These are phyloP conservation scores for Plotosus lineatus DNA, from an alignment of 2,113 vertebrate genomes.

Conservation along the genomic window DNA sequence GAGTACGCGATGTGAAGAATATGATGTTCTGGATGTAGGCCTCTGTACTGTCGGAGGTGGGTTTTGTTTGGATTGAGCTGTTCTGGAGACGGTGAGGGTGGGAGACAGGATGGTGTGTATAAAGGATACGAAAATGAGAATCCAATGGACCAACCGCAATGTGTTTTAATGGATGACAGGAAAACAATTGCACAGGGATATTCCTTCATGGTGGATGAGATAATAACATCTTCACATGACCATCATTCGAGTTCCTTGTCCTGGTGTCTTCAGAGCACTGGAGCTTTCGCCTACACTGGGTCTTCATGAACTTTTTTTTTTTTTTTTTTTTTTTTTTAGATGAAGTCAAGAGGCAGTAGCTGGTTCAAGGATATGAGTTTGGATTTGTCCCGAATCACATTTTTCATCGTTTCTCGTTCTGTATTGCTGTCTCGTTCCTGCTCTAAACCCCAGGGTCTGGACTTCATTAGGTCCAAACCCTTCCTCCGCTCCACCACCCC, in stretches of 20 bases:
- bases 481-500: not conserved
- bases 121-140: not conserved
- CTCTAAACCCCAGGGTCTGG: constrained; percentile 52
- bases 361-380: not conserved
- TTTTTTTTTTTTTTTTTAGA: no score
- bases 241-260: not conserved
- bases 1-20: no score
- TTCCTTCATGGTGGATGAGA: no score
- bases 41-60: not conserved
- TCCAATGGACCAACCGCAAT: not conserved
- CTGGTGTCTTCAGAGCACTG: not conserved
- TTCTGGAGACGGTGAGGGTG: not conserved
- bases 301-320: not conserved
- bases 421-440: not conserved
- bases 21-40: not conserved
- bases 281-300: not conserved
- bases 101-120: not conserved
- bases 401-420: not conserved
- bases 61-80: not conserved
- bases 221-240: no score
- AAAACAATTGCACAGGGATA: no score
- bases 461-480: constrained; percentile 51
- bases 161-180: not conserved
- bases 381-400: constrained; percentile 8
- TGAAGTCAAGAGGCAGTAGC: not conserved